Base-by-base conservation (phyloP, 2,113 vertebrate genomes). In the Theropithecus gelada region DNA sequence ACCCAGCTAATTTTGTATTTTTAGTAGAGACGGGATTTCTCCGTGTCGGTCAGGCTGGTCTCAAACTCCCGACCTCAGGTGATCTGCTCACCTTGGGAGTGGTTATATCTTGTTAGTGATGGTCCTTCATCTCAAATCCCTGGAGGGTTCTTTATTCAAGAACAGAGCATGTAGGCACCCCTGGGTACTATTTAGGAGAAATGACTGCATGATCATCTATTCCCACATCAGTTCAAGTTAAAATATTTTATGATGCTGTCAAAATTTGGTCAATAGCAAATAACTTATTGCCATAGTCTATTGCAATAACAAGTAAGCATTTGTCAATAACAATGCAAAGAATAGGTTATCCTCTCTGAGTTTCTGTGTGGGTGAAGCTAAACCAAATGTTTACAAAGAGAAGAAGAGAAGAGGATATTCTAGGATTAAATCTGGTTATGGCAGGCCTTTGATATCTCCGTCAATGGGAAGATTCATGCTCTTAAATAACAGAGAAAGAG, bases 271-370 rank as follows among this genome's bases (percentile, higher is more conserved):
- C 97, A 97, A 96, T 96, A 97, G 40, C 90, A 97, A 96, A 97
- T 96, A 97, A 96, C 95, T 98, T 97, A 97, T 97, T 97, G 97
- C 94, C 97, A 98, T 97, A 94, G 85, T 96, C 90, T 61, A 96
- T 97, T 93, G 94, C 73, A 95, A 83, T 96, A 97, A 95, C 93
- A 97, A 94, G 85, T 87, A 91, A 96, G 68, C 68, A 96, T 98
- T 97, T 96, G 48, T 97, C 52, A 96, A 80, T 97, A 94, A 61
- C 78, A 96, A 83, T 97, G 89, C 78, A 93, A 97, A 96, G 95
- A 82, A 83, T 27, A 64, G 94, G 68, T 96, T 93, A 91, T 97
- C 90, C 79, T 76, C 92, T 78, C 76, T 27, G 52, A 75, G 48
- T 82, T 68, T 90, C 80, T 57, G 38, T 80, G 81, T 93, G 92